Percentiles rank a stretch among this genome's conserved stretches.
Evolutionary conservation across 2,797 vertebrate species (phyloP).

Genomic region (Lutjanus campechanus): DNA sequence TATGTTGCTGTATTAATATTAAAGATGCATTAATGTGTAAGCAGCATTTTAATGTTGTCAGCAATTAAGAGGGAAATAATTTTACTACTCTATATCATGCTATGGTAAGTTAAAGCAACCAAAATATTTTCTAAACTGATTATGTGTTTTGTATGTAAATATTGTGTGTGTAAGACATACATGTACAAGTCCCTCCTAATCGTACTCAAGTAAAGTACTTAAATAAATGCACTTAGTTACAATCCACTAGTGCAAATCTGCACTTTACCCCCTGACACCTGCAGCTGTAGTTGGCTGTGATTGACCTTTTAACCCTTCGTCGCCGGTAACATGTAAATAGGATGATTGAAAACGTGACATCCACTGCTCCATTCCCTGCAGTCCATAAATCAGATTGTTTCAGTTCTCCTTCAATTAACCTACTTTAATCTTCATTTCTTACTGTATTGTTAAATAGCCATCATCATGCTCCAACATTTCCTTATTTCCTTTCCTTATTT

Average conservation of each 20-base stretch:
- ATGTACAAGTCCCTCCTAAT: background rate
- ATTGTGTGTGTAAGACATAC: background rate
- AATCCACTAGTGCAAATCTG: slow-evolving; percentile 4
- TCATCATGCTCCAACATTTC: slow-evolving; percentile 37
- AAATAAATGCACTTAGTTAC: background rate
- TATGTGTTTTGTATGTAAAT: background rate
- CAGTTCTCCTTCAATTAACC: background rate
- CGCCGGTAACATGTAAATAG: slow-evolving; percentile 7
- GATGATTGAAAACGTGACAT: background rate
- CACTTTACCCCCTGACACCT: slow-evolving; percentile 5
- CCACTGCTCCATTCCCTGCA: background rate
- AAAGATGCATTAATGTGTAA: background rate
- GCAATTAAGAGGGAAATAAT: background rate
- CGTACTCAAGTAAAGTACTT: background rate
- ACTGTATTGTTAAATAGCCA: slow-evolving; percentile 31
- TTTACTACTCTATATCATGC: too few species aligned
- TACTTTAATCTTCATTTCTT: background rate
- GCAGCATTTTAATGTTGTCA: background rate
- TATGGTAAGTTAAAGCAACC: background rate
- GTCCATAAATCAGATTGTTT: background rate
- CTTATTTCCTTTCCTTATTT: slow-evolving; percentile 48
- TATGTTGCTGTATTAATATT: background rate
- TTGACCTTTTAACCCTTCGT: slow-evolving; percentile 36
- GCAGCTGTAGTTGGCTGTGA: slow-evolving; percentile 12
- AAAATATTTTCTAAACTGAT: background rate